Conservation (phyloP, 2,113 vertebrate genomes). For the Perca fluviatilis region DNA sequence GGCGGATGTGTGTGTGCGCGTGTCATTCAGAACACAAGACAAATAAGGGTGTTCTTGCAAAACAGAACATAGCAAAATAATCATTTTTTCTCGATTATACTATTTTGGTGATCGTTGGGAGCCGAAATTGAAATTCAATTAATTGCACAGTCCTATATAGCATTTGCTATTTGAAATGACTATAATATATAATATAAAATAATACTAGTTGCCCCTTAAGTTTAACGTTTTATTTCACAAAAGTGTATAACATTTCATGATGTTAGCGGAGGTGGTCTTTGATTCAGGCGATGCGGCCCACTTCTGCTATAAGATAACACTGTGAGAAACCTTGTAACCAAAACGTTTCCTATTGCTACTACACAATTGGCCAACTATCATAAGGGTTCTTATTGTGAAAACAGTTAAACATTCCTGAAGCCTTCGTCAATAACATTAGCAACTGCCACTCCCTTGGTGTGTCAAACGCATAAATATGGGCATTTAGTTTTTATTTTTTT, state of each 20-base stretch:
- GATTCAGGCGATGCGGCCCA: background rate
- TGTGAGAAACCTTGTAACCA: background rate
- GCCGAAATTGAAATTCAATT: too few relatives aligned
- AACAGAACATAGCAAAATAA: too few relatives aligned
- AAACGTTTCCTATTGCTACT: background rate
- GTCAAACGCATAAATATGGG: conserved; percentile 4
- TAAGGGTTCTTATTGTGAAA: conserved; percentile 7
- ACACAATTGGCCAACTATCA: background rate
- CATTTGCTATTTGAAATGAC: too few relatives aligned
- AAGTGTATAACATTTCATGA: background rate
- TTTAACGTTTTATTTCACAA: background rate
- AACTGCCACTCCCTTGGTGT: background rate
- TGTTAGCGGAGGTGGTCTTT: background rate
- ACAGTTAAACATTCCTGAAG: background rate
- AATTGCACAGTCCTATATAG: too few relatives aligned
- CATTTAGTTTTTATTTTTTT: background rate
- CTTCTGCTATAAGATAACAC: background rate
- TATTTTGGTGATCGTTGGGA: too few relatives aligned
- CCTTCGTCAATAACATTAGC: background rate
- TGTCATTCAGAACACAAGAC: too few relatives aligned
- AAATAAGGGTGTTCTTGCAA: too few relatives aligned
- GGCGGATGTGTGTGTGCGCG: too few relatives aligned
- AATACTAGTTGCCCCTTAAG: background rate
- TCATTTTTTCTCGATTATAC: too few relatives aligned
- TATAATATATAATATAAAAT: too few relatives aligned